Evolutionary conservation across 2,113 vertebrate species (phyloP).

Genomic region (Nothoprocta pentlandii): DNA sequence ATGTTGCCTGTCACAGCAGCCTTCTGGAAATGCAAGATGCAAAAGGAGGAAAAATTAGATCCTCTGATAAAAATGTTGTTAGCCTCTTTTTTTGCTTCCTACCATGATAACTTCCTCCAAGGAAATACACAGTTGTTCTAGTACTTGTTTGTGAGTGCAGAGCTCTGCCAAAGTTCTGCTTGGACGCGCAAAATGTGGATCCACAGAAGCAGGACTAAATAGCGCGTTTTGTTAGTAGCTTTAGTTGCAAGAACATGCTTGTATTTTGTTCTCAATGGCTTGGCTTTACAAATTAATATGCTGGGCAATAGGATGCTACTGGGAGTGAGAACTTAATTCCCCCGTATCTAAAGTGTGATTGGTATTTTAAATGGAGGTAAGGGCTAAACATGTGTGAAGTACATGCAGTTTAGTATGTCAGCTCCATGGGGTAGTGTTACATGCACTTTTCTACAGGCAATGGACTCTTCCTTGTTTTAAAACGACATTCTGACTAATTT

Average conservation of each 20-base stretch:
- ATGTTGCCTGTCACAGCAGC: neutral
- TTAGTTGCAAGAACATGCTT: neutral
- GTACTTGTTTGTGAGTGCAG: neutral
- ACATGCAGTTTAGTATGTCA: neutral
- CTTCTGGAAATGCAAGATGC: neutral
- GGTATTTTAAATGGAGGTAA: neutral
- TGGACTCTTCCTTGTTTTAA: neutral
- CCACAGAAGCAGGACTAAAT: neutral
- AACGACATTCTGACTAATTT: neutral
- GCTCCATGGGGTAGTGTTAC: rapidly evolving
- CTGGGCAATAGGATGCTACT: neutral
- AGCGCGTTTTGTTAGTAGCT: neutral
- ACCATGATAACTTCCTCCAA: rapidly evolving
- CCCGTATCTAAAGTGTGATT: neutral
- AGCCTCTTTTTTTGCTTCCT: neutral
- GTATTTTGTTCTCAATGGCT: neutral
- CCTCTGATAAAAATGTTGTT: neutral
- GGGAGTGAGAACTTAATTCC: neutral
- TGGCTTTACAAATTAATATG: neutral
- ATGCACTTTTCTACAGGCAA: neutral
- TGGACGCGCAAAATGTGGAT: rapidly evolving
- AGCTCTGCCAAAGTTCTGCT: neutral
- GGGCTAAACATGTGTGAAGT: neutral
- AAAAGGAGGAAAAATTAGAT: neutral
- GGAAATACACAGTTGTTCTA: neutral